Evolutionary conservation across 2,113 vertebrate genomes (phyloP).

Genomic region (Elachura formosa): DNA sequence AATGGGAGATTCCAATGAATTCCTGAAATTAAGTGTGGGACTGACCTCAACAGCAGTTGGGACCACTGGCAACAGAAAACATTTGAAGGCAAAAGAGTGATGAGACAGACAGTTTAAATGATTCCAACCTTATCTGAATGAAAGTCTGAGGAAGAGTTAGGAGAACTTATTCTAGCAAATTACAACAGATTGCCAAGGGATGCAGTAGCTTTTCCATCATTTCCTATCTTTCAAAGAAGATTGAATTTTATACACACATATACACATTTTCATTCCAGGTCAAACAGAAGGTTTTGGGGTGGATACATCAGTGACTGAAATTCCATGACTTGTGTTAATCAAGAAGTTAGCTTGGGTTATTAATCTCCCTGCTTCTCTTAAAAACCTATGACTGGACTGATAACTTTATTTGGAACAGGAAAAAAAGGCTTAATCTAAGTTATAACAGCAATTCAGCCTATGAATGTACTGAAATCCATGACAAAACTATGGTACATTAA

Average conservation of each 20-base stretch:
- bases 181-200: neutral
- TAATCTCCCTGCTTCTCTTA: neutral
- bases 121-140: constrained; percentile 14
- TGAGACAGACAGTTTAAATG: constrained; percentile 11
- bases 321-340: neutral
- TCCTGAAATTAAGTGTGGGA: neutral
- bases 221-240: constrained; percentile 20
- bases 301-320: neutral
- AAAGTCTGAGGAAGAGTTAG: neutral
- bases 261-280: neutral
- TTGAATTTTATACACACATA: neutral
- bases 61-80: neutral
- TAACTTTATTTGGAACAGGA: neutral
- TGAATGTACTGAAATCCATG: neutral
- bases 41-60: neutral
- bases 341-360: neutral
- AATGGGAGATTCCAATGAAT: neutral
- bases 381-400: neutral
- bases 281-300: neutral
- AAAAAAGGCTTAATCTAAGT: neutral
- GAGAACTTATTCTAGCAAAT: constrained; percentile 16
- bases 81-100: neutral
- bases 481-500: neutral
- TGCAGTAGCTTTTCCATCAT: constrained; percentile 3
- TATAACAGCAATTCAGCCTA: neutral